Evolutionary conservation across 2,888 invertebrate genomes (phyloP).

Genomic region (Campoplex nolae): DNA sequence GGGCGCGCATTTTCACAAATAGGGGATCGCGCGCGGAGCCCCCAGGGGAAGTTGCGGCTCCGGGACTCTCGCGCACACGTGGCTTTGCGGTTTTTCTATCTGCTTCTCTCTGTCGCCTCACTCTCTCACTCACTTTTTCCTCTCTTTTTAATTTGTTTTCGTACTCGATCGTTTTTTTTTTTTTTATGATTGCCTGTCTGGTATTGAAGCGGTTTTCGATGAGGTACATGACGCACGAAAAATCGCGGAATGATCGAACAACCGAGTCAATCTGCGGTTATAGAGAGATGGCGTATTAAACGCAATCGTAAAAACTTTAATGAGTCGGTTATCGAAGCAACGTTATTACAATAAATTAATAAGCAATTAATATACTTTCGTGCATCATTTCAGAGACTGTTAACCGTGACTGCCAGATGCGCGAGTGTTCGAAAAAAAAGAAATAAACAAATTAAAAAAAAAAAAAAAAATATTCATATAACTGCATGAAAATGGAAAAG

Average conservation of each 20-base stretch:
- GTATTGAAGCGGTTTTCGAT: conserved; percentile 13
- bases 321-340: neutral
- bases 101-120: neutral
- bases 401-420: neutral
- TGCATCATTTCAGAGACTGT: neutral
- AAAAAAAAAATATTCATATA: neutral
- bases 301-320: neutral
- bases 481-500: neutral
- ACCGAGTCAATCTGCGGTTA: conserved; percentile 7
- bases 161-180: neutral
- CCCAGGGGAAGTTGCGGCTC: conserved; percentile 7
- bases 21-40: neutral
- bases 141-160: conserved; percentile 21
- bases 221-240: neutral
- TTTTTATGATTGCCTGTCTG: neutral
- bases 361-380: neutral
- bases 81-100: conserved; percentile 36
- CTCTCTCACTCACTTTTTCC: too few relatives aligned
- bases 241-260: neutral
- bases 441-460: neutral
- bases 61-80: conserved; percentile 31
- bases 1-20: conserved; percentile 23
- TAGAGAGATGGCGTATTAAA: neutral
- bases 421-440: neutral
- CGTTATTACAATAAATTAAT: neutral